These are phyloP conservation scores for Poecile montanus DNA, from an alignment of 2,797 vertebrate genomes.

Conservation along the genomic window DNA sequence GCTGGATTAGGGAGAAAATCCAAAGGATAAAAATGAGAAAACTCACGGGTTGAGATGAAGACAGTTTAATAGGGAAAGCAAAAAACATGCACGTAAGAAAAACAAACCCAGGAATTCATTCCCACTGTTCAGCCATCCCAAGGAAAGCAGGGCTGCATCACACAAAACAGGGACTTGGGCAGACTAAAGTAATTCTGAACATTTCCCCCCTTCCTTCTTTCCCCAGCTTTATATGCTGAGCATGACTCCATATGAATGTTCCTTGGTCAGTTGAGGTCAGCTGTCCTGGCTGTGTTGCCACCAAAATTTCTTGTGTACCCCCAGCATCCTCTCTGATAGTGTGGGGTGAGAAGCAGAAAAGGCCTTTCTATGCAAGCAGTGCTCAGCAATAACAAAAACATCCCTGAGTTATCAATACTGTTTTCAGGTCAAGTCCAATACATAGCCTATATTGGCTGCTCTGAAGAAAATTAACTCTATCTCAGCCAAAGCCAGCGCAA, in stretches of 20 bases:
- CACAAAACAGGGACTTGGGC: background rate
- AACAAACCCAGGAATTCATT: background rate
- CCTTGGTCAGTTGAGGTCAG: background rate
- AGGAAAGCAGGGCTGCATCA: background rate
- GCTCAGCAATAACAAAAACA: background rate
- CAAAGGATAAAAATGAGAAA: background rate
- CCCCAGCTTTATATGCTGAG: background rate
- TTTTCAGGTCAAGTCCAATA: background rate
- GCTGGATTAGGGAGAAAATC: background rate
- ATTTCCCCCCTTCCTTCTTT: background rate
- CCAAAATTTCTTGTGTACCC: background rate
- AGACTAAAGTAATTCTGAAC: background rate
- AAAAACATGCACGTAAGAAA: background rate
- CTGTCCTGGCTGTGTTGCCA: background rate
- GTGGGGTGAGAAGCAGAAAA: background rate
- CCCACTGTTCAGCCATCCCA: background rate
- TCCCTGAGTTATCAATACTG: background rate
- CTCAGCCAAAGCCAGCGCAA: background rate
- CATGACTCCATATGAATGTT: background rate
- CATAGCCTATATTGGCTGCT: too few relatives aligned
- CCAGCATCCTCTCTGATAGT: background rate
- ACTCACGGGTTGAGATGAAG: background rate
- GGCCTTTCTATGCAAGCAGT: background rate
- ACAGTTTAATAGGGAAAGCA: background rate
- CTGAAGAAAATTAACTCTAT: background rate